Percentiles rank a stretch among this genome's conserved stretches.
phyloP scores from a whole-genome alignment of 2,797 vertebrate genomes.

The Malacoraja senta region DNA sequence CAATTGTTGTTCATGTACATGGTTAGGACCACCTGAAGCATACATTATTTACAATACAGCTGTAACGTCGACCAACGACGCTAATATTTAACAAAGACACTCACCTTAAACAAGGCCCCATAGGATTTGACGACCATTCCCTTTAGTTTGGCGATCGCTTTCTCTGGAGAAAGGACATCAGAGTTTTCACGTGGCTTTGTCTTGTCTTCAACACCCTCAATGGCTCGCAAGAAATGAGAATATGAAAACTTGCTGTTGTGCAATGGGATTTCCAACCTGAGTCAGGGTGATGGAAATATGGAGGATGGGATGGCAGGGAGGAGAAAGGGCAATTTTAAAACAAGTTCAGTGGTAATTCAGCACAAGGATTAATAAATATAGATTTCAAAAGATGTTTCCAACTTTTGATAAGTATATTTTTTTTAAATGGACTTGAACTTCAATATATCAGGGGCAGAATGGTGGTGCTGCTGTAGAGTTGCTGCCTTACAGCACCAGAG shows the following conservation, averaged over 20 bases:
- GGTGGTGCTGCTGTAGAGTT: too few relatives aligned
- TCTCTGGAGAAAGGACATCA: conserved; percentile 47
- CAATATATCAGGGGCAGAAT: too few relatives aligned
- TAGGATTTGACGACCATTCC: conserved; percentile 46
- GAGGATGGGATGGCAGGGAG: neutral
- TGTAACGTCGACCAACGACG: neutral
- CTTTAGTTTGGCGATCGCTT: conserved; percentile 51
- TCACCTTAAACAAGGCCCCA: conserved; percentile 51
- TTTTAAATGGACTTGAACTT: too few relatives aligned
- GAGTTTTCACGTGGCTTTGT: conserved; percentile 45
- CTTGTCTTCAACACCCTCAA: conserved; percentile 45
- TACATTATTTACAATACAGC: neutral
- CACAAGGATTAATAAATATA: neutral
- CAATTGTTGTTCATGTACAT: neutral
- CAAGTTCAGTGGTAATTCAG: conserved; percentile 39
- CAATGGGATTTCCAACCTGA: conserved; percentile 57
- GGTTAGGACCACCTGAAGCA: neutral
- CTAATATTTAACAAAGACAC: neutral
- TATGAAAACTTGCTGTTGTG: conserved; percentile 52
- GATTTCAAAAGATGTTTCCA: neutral
- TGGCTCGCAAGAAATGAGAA: conserved; percentile 57
- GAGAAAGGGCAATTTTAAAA: conserved; percentile 39
- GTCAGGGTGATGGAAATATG: neutral
- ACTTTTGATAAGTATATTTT: neutral
- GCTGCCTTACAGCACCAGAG: too few relatives aligned